Conservation (phyloP, 2,113 vertebrate species). For the Hypocryptadius cinnamomeus region DNA sequence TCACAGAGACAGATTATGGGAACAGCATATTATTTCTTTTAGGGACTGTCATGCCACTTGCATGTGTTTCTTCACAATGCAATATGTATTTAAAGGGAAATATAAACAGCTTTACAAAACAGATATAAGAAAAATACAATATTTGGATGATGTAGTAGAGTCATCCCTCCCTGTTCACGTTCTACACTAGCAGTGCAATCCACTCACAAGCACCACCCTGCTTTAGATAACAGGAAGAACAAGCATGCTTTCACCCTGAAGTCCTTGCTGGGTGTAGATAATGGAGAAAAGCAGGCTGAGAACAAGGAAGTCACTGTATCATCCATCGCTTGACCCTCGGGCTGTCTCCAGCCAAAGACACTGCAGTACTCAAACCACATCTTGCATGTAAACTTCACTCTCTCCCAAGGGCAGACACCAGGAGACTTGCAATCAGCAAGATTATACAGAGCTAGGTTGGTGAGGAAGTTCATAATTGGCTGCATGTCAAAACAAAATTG, state of each 20-base stretch:
- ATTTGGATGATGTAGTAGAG: not conserved
- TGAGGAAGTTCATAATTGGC: not conserved
- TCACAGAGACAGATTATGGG: not conserved
- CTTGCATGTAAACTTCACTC: not conserved
- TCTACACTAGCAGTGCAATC: not conserved
- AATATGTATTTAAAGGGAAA: not conserved
- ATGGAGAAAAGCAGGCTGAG: not conserved
- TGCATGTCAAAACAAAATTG: not conserved
- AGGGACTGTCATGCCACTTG: not conserved
- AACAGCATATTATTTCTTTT: not conserved
- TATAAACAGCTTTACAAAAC: not conserved
- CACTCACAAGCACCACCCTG: not conserved
- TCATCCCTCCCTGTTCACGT: accelerated
- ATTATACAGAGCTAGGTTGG: not conserved
- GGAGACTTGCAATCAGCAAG: not conserved
- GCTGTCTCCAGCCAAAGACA: not conserved
- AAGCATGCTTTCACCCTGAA: not conserved
- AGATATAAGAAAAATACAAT: not conserved
- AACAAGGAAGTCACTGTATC: not conserved
- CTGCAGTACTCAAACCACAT: not conserved
- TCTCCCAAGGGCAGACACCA: not conserved
- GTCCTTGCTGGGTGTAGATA: not conserved
- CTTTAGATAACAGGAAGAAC: not conserved
- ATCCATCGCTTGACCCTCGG: not conserved
- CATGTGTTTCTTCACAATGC: not conserved